Conservation (phyloP, 2,888 invertebrate genomes). For the Tetranychus truncatus region DNA sequence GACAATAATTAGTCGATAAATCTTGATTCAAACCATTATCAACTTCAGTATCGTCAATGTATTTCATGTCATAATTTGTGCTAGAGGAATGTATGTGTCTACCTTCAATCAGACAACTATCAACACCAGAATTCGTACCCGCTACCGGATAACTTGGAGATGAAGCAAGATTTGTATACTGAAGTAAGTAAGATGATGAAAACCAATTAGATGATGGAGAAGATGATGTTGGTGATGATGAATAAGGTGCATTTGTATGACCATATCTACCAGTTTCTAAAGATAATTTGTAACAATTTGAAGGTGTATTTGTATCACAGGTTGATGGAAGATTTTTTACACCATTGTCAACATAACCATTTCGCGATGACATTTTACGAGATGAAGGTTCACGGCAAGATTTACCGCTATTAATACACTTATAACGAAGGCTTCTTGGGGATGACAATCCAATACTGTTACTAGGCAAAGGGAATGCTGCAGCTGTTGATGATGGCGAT, state of each 20-base stretch:
- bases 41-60: slow-evolving; percentile 45
- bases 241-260: not conserved
- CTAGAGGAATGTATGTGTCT: not conserved
- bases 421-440: not conserved
- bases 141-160: not conserved
- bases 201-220: slow-evolving; percentile 1
- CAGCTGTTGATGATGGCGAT: not conserved
- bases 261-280: not conserved
- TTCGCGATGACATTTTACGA: not conserved
- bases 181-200: slow-evolving; percentile 6
- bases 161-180: not conserved
- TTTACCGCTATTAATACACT: not conserved
- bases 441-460: not conserved
- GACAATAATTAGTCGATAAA: not conserved
- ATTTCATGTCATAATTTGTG: slow-evolving; percentile 30
- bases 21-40: not conserved
- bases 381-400: not conserved
- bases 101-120: not conserved
- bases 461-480: not conserved
- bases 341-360: not conserved
- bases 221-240: slow-evolving; percentile 3
- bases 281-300: too few species aligned
- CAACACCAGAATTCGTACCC: not conserved
- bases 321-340: not conserved
- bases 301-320: not conserved